These are phyloP conservation scores for Eilema caniola DNA, from an alignment of 2,888 invertebrate species.

Conservation along the genomic window DNA sequence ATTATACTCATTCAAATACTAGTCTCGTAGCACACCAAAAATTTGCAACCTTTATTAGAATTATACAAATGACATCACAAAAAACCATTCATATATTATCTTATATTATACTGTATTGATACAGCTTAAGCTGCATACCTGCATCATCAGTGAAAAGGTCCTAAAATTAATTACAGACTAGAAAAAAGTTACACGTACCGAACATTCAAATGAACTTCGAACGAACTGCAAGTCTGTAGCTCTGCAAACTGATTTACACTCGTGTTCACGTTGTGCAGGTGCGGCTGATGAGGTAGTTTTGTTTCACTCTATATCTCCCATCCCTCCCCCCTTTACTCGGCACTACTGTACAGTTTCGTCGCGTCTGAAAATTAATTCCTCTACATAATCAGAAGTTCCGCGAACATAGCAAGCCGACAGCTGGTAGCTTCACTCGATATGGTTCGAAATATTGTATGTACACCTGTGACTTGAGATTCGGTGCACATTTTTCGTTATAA, in stretches of 20 bases:
- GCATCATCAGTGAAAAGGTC: too few relatives aligned
- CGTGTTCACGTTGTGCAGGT: constrained; percentile 78
- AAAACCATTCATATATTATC: too few relatives aligned
- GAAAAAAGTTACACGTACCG: background rate
- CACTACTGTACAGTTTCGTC: constrained; percentile 81
- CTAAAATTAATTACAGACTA: background rate
- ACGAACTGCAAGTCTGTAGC: background rate
- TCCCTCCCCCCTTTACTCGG: constrained; percentile 47
- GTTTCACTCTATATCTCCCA: constrained; percentile 62
- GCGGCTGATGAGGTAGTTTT: constrained; percentile 77
- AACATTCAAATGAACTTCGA: background rate
- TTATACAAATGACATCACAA: too few relatives aligned
- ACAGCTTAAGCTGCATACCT: too few relatives aligned
- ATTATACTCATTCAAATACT: too few relatives aligned
- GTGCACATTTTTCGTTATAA: background rate
- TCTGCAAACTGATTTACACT: constrained; percentile 75
- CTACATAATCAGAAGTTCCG: constrained; percentile 86
- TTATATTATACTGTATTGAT: too few relatives aligned
- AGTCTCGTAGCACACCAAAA: too few relatives aligned
- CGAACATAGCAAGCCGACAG: constrained; percentile 52
- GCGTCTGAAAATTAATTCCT: constrained; percentile 87
- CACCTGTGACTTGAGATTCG: constrained; percentile 14
- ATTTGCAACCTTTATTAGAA: too few relatives aligned
- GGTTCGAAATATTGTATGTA: constrained; percentile 37
- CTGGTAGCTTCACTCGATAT: constrained; percentile 72